These are phyloP conservation scores for Acanthoscelides obtectus DNA, from an alignment of 2,888 invertebrate species.

Conservation along the genomic window DNA sequence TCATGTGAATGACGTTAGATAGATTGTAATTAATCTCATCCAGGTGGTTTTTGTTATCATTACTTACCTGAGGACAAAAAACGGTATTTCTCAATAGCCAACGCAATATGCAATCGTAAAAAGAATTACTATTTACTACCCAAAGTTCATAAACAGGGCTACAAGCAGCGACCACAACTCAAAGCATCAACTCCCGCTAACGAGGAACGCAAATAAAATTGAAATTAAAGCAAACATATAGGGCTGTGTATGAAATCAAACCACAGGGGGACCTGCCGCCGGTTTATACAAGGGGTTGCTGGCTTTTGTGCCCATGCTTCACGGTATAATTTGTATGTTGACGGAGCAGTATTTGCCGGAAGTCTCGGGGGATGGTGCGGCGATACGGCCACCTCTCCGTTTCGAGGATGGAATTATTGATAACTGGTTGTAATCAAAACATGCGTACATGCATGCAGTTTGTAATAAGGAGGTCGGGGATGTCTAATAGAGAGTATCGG, in stretches of 20 bases:
- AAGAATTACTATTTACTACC: too few relatives aligned
- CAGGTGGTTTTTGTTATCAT: too few relatives aligned
- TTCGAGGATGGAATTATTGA: neutral
- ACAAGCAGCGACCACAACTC: neutral
- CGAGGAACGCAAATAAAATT: slow-evolving; percentile 41
- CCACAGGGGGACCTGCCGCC: slow-evolving; percentile 32
- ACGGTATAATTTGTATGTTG: neutral
- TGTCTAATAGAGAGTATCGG: too few relatives aligned
- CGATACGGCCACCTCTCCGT: neutral
- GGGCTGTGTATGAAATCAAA: slow-evolving; percentile 40
- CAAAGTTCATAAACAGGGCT: too few relatives aligned
- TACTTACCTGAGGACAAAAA: too few relatives aligned
- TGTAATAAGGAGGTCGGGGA: neutral
- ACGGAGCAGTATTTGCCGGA: neutral
- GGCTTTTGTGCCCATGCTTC: neutral
- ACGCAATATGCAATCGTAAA: too few relatives aligned
- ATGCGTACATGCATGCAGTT: neutral
- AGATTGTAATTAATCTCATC: too few relatives aligned
- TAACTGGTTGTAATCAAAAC: neutral
- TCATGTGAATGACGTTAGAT: too few relatives aligned
- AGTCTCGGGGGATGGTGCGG: neutral
- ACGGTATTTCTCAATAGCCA: too few relatives aligned
- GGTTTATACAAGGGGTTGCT: neutral
- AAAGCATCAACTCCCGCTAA: slow-evolving; percentile 17
- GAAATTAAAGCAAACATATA: slow-evolving; percentile 43